Evolutionary conservation across 2,888 invertebrate genomes (phyloP), one percentile per base, ranked within the genome.

Genomic region (Philaethria dido): DNA sequence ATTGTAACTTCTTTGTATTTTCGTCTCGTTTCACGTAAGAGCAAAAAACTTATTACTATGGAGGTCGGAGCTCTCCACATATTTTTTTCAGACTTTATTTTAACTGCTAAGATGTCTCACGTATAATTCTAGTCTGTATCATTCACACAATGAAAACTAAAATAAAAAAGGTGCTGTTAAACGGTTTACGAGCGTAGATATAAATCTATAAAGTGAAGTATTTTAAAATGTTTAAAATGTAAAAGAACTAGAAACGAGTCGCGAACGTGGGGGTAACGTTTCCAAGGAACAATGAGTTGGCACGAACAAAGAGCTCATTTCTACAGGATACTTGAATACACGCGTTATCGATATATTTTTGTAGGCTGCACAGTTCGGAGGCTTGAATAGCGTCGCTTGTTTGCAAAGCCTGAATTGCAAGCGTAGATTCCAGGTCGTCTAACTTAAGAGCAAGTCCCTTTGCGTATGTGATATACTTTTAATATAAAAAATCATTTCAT

Each of bases 291-390:
- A 85, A 84, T 82, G 79, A 78, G 74, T 68, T 75, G 69, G 57
- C 70, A 67, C 72, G 78, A 82, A 85, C 85, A 85, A 85, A 85
- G 79, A 80, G 77, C 75, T 80, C 82, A 80, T 84, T 82, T 79
- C 78, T 73, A 73, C 74, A 82, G 83, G 81, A 85, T 76, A 76
- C 72, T 73, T 73, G 72, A 73, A 74, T 75, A 77, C 75, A 76
- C 78, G 77, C 78, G 77, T 67, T 67, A 71, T 69, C 71, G 69
- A 71, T 71, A 71, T 69, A 71, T 71, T 64, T 67, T 66, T 73
- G 71, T 77, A 83, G 80, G 83, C 82, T 61, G 66, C 68, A 66
- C 59, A 77, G 65, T 70, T 71, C 69, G 80, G 69, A 66, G 59
- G 76, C 81, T 82, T 72, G 74, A 75, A 75, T 74, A 62, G 72